Evolutionary conservation across 2,888 invertebrate genomes (phyloP).

Genomic region (Hofmannophila pseudospretella): DNA sequence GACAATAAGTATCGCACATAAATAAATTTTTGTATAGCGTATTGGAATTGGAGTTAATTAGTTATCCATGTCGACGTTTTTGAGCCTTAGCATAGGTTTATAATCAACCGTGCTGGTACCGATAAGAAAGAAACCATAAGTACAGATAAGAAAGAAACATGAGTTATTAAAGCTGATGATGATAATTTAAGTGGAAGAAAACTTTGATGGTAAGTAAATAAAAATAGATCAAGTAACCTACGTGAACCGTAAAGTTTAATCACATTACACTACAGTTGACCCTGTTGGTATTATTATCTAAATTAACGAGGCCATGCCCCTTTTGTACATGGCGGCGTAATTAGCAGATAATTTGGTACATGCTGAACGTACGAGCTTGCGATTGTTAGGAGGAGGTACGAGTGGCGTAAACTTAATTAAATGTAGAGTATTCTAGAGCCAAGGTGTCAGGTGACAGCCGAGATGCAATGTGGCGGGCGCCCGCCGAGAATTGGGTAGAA

Average conservation of each 20-base stretch:
- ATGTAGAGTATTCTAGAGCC: conserved; percentile 30
- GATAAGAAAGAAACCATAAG: too few relatives aligned
- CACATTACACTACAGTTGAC: conserved; percentile 14
- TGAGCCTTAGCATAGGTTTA: too few relatives aligned
- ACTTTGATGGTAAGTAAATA: not conserved
- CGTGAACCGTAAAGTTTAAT: not conserved
- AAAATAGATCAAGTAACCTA: not conserved
- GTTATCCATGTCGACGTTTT: too few relatives aligned
- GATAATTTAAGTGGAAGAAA: too few relatives aligned
- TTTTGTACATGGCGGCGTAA: conserved; percentile 32
- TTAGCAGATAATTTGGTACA: conserved; percentile 40
- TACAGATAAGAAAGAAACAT: too few relatives aligned
- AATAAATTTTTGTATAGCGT: too few relatives aligned
- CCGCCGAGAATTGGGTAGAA: not conserved
- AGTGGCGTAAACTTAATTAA: conserved; percentile 40
- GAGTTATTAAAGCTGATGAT: not conserved
- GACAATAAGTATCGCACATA: too few relatives aligned
- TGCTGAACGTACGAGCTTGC: conserved; percentile 19
- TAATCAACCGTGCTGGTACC: too few relatives aligned
- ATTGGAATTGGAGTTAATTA: too few relatives aligned
- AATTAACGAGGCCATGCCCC: conserved; percentile 10
- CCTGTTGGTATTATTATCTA: conserved; percentile 13
- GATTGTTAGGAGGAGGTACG: conserved; percentile 21
- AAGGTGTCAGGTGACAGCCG: conserved; percentile 39
- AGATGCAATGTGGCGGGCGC: conserved; percentile 21